Evolutionary conservation across 2,888 invertebrate species (phyloP).

Genomic region (Drosophila macrospina): DNA sequence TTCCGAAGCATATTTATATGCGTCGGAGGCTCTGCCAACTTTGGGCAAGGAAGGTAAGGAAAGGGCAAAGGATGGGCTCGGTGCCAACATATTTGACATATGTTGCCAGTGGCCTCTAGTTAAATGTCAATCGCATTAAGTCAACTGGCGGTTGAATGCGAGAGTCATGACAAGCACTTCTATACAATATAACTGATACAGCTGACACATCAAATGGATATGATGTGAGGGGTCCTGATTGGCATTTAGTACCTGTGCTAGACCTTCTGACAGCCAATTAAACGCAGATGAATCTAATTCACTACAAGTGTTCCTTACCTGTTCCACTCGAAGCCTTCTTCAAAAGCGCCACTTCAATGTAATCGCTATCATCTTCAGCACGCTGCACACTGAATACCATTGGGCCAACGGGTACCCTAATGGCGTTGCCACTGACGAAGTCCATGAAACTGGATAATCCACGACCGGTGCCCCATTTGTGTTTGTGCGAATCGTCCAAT

Average conservation of each 20-base stretch:
- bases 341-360: conserved; percentile 84
- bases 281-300: conserved; percentile 35
- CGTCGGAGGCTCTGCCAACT: conserved; percentile 37
- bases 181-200: conserved; percentile 7
- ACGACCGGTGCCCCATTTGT: conserved; percentile 76
- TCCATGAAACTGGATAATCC: conserved; percentile 81
- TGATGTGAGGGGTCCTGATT: conserved; percentile 31
- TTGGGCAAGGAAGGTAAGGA: too few relatives aligned
- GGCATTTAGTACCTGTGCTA: conserved; percentile 5
- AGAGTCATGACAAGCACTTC: conserved; percentile 44
- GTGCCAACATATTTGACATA: conserved; percentile 29
- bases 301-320: conserved; percentile 69
- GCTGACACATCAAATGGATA: background rate
- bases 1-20: conserved; percentile 45
- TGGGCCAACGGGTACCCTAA: conserved; percentile 84
- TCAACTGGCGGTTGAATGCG: conserved; percentile 40
- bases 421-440: conserved; percentile 83
- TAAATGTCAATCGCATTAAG: conserved; percentile 32
- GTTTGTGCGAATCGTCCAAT: conserved; percentile 59
- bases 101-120: conserved; percentile 32
- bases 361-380: conserved; percentile 83
- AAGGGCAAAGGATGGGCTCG: background rate
- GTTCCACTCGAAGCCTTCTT: conserved; percentile 80
- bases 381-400: conserved; percentile 85
- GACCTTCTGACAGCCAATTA: conserved; percentile 31